Conservation (phyloP, 2,113 vertebrate genomes). For the Callocephalon fimbriatum region DNA sequence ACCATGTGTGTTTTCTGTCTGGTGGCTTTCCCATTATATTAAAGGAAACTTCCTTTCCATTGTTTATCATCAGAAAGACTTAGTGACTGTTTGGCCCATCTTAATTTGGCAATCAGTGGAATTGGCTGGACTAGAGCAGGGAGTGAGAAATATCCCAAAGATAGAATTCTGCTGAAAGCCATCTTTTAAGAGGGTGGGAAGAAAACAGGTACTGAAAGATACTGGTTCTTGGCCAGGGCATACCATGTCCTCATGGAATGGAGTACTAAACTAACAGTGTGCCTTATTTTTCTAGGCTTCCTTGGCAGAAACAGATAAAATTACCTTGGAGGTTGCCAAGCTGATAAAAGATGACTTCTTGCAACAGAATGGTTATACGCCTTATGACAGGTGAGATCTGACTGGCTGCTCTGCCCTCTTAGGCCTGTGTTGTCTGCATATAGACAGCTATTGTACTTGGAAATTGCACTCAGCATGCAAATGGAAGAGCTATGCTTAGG, state of each 20-base stretch:
- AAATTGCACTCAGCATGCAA: neutral
- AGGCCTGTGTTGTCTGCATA: neutral
- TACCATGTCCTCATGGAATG: neutral
- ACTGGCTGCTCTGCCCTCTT: neutral
- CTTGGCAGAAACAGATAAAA: slow-evolving; percentile 97
- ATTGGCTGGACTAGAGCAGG: neutral
- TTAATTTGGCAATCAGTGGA: neutral
- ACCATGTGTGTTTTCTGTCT: neutral
- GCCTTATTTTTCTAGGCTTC: slow-evolving; percentile 84
- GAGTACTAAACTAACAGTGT: neutral
- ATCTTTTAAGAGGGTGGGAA: neutral
- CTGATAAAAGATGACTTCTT: slow-evolving; percentile 97
- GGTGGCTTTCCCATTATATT: neutral
- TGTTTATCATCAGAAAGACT: neutral
- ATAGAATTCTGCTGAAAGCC: neutral
- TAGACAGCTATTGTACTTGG: neutral
- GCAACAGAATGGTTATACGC: slow-evolving; percentile 96
- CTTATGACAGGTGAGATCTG: slow-evolving; percentile 89
- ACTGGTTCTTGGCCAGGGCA: neutral
- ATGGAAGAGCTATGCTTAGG: neutral
- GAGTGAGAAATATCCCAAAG: neutral
- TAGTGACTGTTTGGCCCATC: neutral
- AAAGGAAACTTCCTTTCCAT: neutral
- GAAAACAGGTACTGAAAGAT: neutral
- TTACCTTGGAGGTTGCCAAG: slow-evolving; percentile 97